These are phyloP conservation scores for Lanistes nyassanus DNA, from an alignment of 1,140 invertebrate species.

Conservation along the genomic window DNA sequence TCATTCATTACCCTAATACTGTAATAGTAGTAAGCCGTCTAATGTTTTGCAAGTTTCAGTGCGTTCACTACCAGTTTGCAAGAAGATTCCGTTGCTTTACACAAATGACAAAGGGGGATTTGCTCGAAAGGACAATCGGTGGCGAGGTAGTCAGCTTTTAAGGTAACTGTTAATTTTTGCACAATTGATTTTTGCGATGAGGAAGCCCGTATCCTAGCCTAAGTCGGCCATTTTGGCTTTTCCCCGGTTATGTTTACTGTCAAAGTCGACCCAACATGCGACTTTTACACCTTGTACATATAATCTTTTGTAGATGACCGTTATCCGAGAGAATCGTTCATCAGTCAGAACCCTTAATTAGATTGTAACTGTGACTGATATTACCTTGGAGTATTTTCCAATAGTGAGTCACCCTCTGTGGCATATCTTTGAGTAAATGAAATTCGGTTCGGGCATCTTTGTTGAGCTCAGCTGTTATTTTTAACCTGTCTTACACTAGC, in stretches of 20 bases:
- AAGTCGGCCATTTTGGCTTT: slow-evolving; percentile 21
- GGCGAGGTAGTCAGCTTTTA: not conserved
- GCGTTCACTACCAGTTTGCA: slow-evolving; percentile 3
- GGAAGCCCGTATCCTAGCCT: slow-evolving; percentile 24
- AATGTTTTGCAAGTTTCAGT: slow-evolving; percentile 21
- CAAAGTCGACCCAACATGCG: not conserved
- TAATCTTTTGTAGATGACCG: not conserved
- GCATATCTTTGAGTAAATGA: not conserved
- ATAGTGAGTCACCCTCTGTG: not conserved
- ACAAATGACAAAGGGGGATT: slow-evolving; percentile 2
- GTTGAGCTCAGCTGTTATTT: no score
- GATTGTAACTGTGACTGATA: not conserved
- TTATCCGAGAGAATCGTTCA: not conserved
- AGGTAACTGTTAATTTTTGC: slow-evolving; percentile 11
- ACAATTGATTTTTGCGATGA: slow-evolving; percentile 7
- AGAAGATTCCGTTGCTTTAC: not conserved
- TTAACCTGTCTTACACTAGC: no score
- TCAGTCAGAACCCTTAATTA: not conserved
- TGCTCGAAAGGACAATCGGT: not conserved
- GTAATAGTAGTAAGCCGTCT: slow-evolving; percentile 29
- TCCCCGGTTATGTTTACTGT: slow-evolving; percentile 21
- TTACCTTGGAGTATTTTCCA: not conserved
- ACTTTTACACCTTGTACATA: not conserved
- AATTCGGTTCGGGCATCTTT: no score
- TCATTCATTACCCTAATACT: slow-evolving; percentile 41